phyloP scores from a whole-genome alignment of 1,140 invertebrate species.

The Eufriesea mexicana region DNA sequence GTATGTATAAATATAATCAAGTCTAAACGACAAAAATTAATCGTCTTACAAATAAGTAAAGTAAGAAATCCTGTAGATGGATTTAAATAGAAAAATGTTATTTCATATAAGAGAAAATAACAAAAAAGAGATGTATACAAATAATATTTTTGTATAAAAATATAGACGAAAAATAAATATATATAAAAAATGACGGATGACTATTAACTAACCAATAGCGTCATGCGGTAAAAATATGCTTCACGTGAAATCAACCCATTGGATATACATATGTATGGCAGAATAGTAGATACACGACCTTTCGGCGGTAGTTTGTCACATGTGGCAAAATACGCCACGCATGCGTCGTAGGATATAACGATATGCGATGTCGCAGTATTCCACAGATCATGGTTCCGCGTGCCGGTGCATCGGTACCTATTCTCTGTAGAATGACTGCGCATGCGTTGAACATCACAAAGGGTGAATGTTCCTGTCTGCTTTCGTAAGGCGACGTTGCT shows the following conservation, averaged over 20 bases:
- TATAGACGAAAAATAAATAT: conserved; percentile 10
- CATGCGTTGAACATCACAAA: conserved; percentile 57
- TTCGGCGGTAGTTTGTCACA: conserved; percentile 66
- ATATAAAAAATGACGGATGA: conserved; percentile 51
- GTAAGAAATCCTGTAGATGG: too few species aligned
- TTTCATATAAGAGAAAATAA: neutral
- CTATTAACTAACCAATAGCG: conserved; percentile 50
- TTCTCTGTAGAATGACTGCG: conserved; percentile 39
- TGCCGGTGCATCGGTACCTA: conserved; percentile 53
- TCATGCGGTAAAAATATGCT: conserved; percentile 58
- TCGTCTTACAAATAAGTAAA: too few species aligned
- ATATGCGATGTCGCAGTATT: conserved; percentile 53
- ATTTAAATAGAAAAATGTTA: too few species aligned
- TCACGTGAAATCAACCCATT: conserved; percentile 55
- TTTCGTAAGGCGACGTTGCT: conserved; percentile 58
- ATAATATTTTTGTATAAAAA: conserved; percentile 43
- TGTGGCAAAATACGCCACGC: conserved; percentile 62
- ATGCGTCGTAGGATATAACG: conserved; percentile 50
- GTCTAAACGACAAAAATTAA: too few species aligned
- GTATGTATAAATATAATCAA: too few species aligned
- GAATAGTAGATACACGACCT: conserved; percentile 56
- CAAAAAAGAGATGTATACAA: neutral
- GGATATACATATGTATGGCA: conserved; percentile 54
- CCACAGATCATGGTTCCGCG: conserved; percentile 57
- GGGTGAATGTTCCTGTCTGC: conserved; percentile 64